These are phyloP conservation scores for Deilephila porcellus DNA, from an alignment of 2,888 invertebrate species.

Conservation along the genomic window DNA sequence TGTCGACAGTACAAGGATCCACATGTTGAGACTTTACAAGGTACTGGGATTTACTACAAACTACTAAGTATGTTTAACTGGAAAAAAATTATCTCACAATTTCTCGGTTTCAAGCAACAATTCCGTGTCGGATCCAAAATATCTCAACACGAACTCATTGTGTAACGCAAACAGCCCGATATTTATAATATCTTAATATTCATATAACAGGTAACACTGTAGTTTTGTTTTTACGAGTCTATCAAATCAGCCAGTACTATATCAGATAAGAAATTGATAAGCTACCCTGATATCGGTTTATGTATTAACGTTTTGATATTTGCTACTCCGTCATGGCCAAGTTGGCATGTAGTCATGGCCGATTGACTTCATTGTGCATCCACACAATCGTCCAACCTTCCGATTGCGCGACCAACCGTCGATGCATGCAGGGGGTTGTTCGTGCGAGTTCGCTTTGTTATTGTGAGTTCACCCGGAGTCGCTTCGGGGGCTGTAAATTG, in stretches of 20 bases:
- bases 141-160: too few relatives aligned
- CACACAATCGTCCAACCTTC: slow-evolving; percentile 20
- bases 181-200: background rate
- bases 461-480: background rate
- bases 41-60: too few relatives aligned
- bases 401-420: slow-evolving; percentile 6
- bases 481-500: background rate
- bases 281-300: too few relatives aligned
- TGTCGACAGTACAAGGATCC: too few relatives aligned
- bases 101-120: too few relatives aligned
- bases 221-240: background rate
- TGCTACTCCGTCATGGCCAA: slow-evolving; percentile 9
- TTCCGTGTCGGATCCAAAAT: too few relatives aligned
- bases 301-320: slow-evolving; percentile 1
- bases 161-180: too few relatives aligned
- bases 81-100: too few relatives aligned
- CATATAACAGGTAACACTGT: background rate
- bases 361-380: slow-evolving; percentile 14
- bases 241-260: slow-evolving; percentile 14
- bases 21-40: too few relatives aligned
- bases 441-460: background rate
- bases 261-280: slow-evolving; percentile 12
- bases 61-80: too few relatives aligned
- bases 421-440: background rate
- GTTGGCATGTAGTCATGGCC: background rate